Percentiles rank a stretch among this genome's conserved stretches.
phyloP scores from a whole-genome alignment of 2,888 invertebrate species.

The Papilio protenor region DNA sequence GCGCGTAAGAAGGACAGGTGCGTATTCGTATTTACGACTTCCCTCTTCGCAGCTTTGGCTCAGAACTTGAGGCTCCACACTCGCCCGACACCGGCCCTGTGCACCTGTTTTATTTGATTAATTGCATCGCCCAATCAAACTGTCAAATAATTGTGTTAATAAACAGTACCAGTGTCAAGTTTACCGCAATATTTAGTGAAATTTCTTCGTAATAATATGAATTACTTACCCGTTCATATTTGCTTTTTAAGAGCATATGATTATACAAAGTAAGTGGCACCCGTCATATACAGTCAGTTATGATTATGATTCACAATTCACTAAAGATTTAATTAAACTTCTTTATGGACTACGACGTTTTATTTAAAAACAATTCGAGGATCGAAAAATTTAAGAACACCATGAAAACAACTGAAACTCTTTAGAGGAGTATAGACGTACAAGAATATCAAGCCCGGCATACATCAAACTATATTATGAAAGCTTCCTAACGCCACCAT shows the following conservation, averaged over 20 bases:
- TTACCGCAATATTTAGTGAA: conserved; percentile 36
- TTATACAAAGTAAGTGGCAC: conserved; percentile 5
- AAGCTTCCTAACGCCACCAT: too few species aligned
- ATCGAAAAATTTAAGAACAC: not conserved
- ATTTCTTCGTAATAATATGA: conserved; percentile 37
- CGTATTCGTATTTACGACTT: conserved; percentile 74
- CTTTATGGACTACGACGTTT: not conserved
- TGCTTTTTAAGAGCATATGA: not conserved
- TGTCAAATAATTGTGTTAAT: conserved; percentile 71
- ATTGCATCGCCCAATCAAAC: conserved; percentile 66
- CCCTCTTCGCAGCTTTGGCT: conserved; percentile 70
- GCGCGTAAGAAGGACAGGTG: conserved; percentile 65
- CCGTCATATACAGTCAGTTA: not conserved
- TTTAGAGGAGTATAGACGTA: too few species aligned
- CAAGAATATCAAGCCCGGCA: too few species aligned
- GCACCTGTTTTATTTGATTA: conserved; percentile 80
- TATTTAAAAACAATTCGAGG: not conserved
- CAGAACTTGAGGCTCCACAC: conserved; percentile 57
- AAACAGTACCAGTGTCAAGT: conserved; percentile 46
- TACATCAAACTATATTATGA: too few species aligned
- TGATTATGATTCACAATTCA: not conserved
- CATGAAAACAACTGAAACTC: too few species aligned
- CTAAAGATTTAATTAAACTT: not conserved
- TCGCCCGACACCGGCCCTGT: conserved; percentile 60
- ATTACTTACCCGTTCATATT: conserved; percentile 33